phyloP scores from a whole-genome alignment of 37 sponge, comb jelly and placozoan species.

The Mnemiopsis leidyi region DNA sequence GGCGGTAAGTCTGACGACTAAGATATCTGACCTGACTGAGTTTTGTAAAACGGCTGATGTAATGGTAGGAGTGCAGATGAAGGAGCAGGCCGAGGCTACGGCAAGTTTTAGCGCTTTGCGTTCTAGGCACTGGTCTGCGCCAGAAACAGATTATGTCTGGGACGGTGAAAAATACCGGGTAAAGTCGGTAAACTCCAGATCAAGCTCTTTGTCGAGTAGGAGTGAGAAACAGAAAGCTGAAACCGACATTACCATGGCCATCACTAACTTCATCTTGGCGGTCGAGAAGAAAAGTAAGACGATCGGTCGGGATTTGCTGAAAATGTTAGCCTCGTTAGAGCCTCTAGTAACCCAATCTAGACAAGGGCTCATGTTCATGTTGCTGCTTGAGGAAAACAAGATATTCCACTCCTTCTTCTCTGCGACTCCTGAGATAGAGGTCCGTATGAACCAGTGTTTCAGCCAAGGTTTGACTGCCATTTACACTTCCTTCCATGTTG shows the following conservation, averaged over 20 bases:
- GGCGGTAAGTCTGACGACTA: constrained; percentile 35
- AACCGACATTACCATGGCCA: constrained; percentile 39
- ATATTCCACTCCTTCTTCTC: background rate
- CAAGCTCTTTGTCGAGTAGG: background rate
- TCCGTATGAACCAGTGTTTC: background rate
- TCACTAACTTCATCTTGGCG: constrained; percentile 24
- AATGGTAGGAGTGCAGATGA: constrained; percentile 1
- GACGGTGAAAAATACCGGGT: constrained; percentile 36
- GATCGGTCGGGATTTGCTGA: constrained; percentile 1
- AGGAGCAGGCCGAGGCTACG: constrained; percentile 4
- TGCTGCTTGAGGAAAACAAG: constrained; percentile 43
- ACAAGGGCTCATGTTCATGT: constrained; percentile 59
- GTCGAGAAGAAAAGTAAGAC: constrained; percentile 26
- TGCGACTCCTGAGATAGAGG: constrained; percentile 24
- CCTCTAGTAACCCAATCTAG: constrained; percentile 54
- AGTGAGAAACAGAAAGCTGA: background rate
- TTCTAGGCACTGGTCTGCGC: constrained; percentile 14
- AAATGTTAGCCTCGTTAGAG: constrained; percentile 53
- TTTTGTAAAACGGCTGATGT: constrained; percentile 13
- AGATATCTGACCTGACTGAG: constrained; percentile 43
- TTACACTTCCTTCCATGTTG: background rate
- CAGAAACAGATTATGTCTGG: constrained; percentile 50
- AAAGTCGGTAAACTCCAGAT: background rate
- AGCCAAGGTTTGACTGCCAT: background rate
- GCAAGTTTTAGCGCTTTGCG: background rate